Evolutionary conservation across 2,888 invertebrate genomes (phyloP).

Genomic region (Pseudococcus viburni): DNA sequence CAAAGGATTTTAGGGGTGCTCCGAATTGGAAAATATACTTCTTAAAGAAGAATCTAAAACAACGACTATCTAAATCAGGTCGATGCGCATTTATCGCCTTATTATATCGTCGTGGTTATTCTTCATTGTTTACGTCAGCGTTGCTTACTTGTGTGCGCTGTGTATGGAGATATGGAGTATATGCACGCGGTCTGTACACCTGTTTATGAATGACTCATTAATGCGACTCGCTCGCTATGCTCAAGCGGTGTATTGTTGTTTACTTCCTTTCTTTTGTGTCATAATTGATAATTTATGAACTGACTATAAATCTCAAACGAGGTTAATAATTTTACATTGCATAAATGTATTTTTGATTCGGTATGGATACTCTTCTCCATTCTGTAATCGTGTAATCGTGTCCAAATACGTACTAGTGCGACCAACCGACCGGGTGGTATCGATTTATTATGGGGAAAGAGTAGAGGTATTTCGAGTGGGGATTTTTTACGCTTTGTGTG

Average conservation of each 20-base stretch:
- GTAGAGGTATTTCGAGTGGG: too few relatives aligned
- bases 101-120: background rate
- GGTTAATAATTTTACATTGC: slow-evolving; percentile 30
- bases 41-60: background rate
- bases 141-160: background rate
- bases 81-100: background rate
- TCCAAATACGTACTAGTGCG: too few relatives aligned
- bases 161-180: background rate
- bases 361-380: background rate
- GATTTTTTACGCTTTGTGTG: too few relatives aligned
- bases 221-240: background rate
- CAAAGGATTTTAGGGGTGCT: background rate
- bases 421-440: too few relatives aligned
- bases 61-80: background rate
- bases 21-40: background rate
- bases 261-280: slow-evolving; percentile 56
- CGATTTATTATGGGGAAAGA: too few relatives aligned
- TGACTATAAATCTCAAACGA: slow-evolving; percentile 18
- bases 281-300: slow-evolving; percentile 45
- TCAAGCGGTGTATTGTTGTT: slow-evolving; percentile 40
- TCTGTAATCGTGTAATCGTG: background rate
- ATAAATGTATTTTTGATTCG: slow-evolving; percentile 30
- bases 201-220: slow-evolving; percentile 53
- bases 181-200: background rate
- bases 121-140: background rate